Evolutionary conservation across 2,113 vertebrate genomes (phyloP), one percentile per base, ranked within the genome.

Genomic region (Xiphophorus hellerii): DNA sequence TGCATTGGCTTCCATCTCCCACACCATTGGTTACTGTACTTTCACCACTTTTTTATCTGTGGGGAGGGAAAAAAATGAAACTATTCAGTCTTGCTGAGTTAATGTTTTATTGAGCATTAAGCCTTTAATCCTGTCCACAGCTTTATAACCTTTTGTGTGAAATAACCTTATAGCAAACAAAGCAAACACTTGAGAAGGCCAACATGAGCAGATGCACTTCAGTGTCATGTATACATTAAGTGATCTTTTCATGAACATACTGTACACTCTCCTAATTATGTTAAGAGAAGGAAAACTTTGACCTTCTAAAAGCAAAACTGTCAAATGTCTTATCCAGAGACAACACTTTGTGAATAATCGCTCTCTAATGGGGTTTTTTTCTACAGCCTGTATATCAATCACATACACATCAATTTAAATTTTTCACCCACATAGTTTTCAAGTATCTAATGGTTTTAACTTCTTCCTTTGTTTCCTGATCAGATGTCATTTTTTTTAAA

Each of bases 1-100:
- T 89, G 90, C 92, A 92, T 92, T 93, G 88, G 77, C 85, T 93
- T 66, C 89, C 90, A 87, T 79, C 82, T 89, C 74, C 51, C 76
- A 87, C 72, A 65, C 77, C 76, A 81, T 65, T 51, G 79, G 83
- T 75, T 89, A 91, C 89, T 88, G 90, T 90, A 92, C 85, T 77
- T 86, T 77, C 86, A 87, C 92, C 90, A 93, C 92, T 89, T 88
- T 39, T 65, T 82, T 76, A 67, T 82, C 79, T 67, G 69, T 76
- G 61, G 44, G 60, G 70, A 77, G 67, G 70, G 0, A 82, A 63
- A 68, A 69, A 69, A 68, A 63, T 33, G 44, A 31, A 78, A 65
- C 27, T 58, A n/a, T 58, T 58, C 51, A 82, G 65, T 29, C 0
- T 42, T 48, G 33, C 37, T 62, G 64, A 66, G 61, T 54, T 6